Conservation (phyloP, 35 echinoderm and acorn worm species). For the Ptychodera flava region DNA sequence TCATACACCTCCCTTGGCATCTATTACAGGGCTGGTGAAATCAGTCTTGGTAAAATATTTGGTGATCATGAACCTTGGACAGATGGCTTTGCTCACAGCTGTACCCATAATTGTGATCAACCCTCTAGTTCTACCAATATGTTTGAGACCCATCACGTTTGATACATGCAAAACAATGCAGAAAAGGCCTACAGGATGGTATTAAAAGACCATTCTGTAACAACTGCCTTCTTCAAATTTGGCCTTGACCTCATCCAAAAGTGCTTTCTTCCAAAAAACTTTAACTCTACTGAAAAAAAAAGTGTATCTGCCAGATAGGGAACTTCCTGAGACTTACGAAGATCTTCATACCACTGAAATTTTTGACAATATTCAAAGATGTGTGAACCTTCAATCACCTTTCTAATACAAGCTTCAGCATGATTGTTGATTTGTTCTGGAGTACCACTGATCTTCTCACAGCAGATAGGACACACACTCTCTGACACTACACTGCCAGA, state of each 20-base stretch:
- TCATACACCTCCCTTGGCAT: neutral
- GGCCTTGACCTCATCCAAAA: no score
- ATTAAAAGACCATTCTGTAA: no score
- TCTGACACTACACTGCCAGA: neutral
- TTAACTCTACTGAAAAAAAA: no score
- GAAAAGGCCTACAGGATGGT: neutral
- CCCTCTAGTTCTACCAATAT: neutral
- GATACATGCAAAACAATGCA: neutral
- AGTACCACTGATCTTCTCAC: conserved; percentile 19
- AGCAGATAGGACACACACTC: conserved; percentile 35
- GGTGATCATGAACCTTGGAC: neutral
- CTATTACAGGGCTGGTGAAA: neutral
- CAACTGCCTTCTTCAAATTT: no score
- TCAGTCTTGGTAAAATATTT: neutral
- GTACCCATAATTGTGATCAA: neutral
- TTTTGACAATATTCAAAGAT: no score
- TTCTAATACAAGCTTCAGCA: conserved; percentile 42
- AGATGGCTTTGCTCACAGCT: neutral
- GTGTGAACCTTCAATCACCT: conserved; percentile 13
- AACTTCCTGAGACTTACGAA: no score
- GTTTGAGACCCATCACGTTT: neutral
- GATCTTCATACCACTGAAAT: no score
- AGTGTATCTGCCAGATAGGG: no score
- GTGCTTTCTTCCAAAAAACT: no score
- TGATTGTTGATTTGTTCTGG: conserved; percentile 35